Evolutionary conservation across 2,113 vertebrate species (phyloP).

Genomic region (Falco punctatus): DNA sequence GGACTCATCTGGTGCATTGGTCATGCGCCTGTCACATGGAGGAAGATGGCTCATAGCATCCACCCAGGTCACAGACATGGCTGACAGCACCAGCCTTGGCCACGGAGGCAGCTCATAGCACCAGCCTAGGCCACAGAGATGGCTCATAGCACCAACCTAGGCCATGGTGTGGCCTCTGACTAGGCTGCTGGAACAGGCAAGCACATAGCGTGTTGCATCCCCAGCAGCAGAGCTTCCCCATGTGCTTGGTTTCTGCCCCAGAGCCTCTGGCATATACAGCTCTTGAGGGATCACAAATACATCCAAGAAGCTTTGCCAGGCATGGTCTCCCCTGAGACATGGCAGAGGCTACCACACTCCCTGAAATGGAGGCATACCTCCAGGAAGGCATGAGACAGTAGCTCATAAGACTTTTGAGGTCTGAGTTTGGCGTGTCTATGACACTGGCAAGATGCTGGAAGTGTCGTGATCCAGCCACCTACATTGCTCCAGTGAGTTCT

Average conservation of each 20-base stretch:
- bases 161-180: background rate
- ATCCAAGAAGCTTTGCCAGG: background rate
- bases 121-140: too few relatives aligned
- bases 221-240: background rate
- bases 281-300: background rate
- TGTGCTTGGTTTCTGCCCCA: background rate
- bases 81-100: background rate
- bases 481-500: background rate
- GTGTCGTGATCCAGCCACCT: background rate
- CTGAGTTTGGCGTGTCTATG: background rate
- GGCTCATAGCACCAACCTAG: background rate
- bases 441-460: background rate
- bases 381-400: background rate
- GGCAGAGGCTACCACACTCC: background rate
- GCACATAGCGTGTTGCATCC: fast-evolving
- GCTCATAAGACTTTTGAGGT: background rate
- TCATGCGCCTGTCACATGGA: background rate
- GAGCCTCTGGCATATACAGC: background rate
- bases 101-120: background rate
- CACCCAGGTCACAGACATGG: background rate
- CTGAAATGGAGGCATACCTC: background rate
- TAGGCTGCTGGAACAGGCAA: background rate
- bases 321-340: background rate
- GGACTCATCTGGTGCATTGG: background rate
- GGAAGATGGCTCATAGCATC: background rate